A percentile compares a stretch with the other conserved stretches of the same genome.
Evolutionary conservation across 2,113 vertebrate species (phyloP).

Genomic region (Misgurnus mizolepis): DNA sequence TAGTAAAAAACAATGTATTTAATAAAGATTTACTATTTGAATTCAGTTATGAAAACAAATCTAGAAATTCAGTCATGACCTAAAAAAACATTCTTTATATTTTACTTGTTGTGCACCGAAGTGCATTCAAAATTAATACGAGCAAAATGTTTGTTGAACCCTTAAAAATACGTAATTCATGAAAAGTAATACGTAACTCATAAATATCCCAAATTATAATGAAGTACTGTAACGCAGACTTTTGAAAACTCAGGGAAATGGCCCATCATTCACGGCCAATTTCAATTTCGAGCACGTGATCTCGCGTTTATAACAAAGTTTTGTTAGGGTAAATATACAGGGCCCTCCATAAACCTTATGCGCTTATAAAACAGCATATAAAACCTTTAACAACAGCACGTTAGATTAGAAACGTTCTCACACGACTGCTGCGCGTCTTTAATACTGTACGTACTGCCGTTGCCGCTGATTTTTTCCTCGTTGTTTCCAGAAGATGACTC

Average conservation of each 20-base stretch:
- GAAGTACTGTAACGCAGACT: constrained; percentile 27
- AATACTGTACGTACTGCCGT: constrained; percentile 87
- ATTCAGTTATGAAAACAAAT: not conserved
- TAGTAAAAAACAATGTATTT: not conserved
- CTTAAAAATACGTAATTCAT: not conserved
- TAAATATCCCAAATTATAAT: constrained; percentile 19
- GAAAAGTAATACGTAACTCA: not conserved
- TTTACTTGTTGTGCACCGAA: too few species aligned
- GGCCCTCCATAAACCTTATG: constrained; percentile 98
- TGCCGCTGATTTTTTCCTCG: constrained; percentile 88
- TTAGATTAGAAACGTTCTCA: constrained; percentile 81
- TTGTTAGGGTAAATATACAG: constrained; percentile 95
- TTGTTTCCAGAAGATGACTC: constrained; percentile 94
- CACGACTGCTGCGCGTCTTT: constrained; percentile 77
- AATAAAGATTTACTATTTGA: not conserved
- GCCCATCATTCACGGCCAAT: constrained; percentile 97
- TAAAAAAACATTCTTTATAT: not conserved
- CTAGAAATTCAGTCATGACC: not conserved
- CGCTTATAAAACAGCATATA: constrained; percentile 99
- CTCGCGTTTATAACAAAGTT: constrained; percentile 97
- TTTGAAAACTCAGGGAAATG: constrained; percentile 67
- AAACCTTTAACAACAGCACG: constrained; percentile 95
- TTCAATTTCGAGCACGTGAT: constrained; percentile 99
- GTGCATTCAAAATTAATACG: not conserved
- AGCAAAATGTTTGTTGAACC: not conserved